Conservation (phyloP, 2,797 vertebrate genomes). For the Phalloptychus januarius region DNA sequence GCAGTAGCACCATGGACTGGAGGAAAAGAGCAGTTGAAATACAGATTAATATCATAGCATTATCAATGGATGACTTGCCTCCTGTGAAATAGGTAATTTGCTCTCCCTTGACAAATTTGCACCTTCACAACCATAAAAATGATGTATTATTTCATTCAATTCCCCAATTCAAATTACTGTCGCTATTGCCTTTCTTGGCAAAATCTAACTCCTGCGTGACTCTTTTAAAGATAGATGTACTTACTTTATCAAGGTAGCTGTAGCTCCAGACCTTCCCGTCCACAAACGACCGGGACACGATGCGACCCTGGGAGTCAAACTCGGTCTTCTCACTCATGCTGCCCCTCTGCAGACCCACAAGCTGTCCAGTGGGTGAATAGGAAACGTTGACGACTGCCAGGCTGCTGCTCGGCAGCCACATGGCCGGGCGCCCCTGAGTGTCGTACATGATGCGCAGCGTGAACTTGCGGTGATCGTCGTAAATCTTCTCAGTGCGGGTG, state of each 20-base stretch:
- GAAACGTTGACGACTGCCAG: slow-evolving; percentile 97
- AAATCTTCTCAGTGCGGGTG: slow-evolving; percentile 98
- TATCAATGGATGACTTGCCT: slow-evolving; percentile 59
- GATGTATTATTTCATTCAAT: slow-evolving; percentile 58
- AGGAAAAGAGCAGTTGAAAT: slow-evolving; percentile 39
- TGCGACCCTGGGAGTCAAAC: slow-evolving; percentile 92
- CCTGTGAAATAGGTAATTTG: slow-evolving; percentile 63
- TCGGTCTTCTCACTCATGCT: slow-evolving; percentile 98
- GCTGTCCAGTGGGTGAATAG: slow-evolving; percentile 91
- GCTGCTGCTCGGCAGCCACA: slow-evolving; percentile 98
- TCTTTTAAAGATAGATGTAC: slow-evolving; percentile 35
- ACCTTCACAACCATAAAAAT: slow-evolving; percentile 61
- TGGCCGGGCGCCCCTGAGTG: slow-evolving; percentile 94
- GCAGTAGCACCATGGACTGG: slow-evolving; percentile 97
- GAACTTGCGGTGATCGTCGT: slow-evolving; percentile 98
- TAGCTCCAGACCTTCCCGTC: slow-evolving; percentile 99
- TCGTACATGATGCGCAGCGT: slow-evolving; percentile 97
- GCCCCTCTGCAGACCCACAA: slow-evolving; percentile 94
- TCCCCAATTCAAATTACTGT: slow-evolving; percentile 46
- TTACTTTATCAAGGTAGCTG: slow-evolving; percentile 94
- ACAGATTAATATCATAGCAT: slow-evolving; percentile 54
- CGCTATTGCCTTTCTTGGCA: slow-evolving; percentile 20
- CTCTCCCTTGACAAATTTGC: slow-evolving; percentile 57
- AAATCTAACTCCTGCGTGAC: slow-evolving; percentile 21
- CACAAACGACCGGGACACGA: slow-evolving; percentile 92